Evolutionary conservation across 2,797 vertebrate genomes (phyloP), one percentile per base, ranked within the genome.

Genomic region (Spea hammondii): DNA sequence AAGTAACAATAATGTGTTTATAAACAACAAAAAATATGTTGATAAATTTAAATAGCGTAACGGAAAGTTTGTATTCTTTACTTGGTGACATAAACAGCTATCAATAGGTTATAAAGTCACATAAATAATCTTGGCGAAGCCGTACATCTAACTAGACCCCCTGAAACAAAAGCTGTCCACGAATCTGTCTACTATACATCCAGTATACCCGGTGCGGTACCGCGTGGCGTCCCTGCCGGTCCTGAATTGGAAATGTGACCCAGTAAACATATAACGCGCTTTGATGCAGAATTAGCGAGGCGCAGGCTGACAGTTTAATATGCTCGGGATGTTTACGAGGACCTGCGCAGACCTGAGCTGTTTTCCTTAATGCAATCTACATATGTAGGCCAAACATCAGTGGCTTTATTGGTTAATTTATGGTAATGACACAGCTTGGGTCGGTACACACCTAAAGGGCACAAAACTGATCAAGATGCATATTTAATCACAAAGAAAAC

Each of bases 341-440:
- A 5, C 49, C 79, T 54, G 70, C 3, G 57, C 65, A 51, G 2
- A 8, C 45, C 1, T 3, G 13, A 46, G 64, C 69, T 76, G 59
- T 60, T 49, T 4, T 66, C 32, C 7, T 60, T 8, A 75, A 64
- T 9, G 0, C 5, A 13, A 47, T 0, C n/a, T 70, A n/a, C 5
- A 0, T 65, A 57, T 0, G 1, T 62, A 48, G 0, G 3, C 0
- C 8, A 1, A 4, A 76, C 44, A 72, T 32, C 8, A 64, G n/a
- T 17, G 51, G 1, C 54, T 17, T 14, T 17, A 47, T 51, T 55
- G 6, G 50, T 17, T 62, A n/a, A 50, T 54, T 72, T 49, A 67
- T 67, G 72, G 59, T 17, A 54, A 53, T 54, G 53, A 70, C 13
- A 13, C 44, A 4, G 48, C 32, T 3, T 0, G 11, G 5, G 50